Evolutionary conservation across 2,113 vertebrate genomes (phyloP), one percentile per base, ranked within the genome.

Genomic region (Oreotrochilus melanogaster): DNA sequence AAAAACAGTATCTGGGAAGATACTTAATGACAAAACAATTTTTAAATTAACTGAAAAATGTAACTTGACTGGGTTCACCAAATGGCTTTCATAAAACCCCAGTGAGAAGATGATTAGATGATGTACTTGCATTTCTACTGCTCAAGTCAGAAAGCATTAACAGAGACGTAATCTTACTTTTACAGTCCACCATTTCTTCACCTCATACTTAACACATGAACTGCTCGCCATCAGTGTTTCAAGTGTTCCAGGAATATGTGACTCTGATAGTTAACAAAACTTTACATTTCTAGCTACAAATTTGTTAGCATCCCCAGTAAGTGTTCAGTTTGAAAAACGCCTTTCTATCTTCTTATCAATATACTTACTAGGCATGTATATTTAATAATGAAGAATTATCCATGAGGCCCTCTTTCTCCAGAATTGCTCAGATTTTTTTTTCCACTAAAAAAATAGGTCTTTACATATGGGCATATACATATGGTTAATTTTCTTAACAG

Each of bases 381-480:
- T 80, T 18, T 25, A 15, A 50, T 53, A 64, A 45, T 23, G 2
- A 73, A 92, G n/a, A n/a, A n/a, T n/a, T n/a, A n/a, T n/a, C n/a
- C n/a, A n/a, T n/a, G n/a, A n/a, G n/a, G n/a, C n/a, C n/a, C n/a
- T n/a, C 4, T 56, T 74, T 33, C 43, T 47, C 43, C 75, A 72
- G 13, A 58, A 45, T 17, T 62, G 14, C 25, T 74, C 70, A 61
- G 19, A 58, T 70, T 37, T 78, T 7, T 23, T 37, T 78, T 47
- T 37, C 28, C n/a, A 39, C 25, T 35, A 18, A 56, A 82, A 62
- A n/a, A 10, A 39, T 1, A 30, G 25, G 21, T 18, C n/a, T 70
- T 89, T 22, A 62, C 8, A 81, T 16, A 12, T 78, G 6, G 16
- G 11, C 45, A 72, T 8, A 4, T 12, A 51, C 0, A 0, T 3